Evolutionary conservation across 2,797 vertebrate species (phyloP).

Genomic region (Diglossa cyanea): DNA sequence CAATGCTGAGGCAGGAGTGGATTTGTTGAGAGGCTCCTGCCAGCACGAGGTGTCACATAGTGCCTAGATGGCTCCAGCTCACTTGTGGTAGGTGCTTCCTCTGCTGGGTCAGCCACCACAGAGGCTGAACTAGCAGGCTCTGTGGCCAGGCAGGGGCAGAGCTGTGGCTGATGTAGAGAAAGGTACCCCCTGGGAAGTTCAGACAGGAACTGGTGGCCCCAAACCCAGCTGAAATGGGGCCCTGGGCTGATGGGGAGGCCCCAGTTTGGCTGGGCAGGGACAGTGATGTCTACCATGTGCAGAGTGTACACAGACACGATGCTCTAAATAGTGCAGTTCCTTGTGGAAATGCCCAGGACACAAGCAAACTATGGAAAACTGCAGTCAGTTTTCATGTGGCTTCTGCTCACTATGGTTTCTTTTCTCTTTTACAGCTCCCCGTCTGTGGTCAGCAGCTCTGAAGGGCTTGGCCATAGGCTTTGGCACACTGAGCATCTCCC

Average conservation of each 20-base stretch:
- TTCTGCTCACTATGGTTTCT: not conserved
- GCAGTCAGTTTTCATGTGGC: not conserved
- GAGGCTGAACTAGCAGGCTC: not conserved
- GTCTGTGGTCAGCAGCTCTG: not conserved
- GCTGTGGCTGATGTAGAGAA: not conserved
- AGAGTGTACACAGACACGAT: not conserved
- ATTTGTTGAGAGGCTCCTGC: not conserved
- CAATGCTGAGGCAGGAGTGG: not conserved
- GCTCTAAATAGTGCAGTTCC: not conserved
- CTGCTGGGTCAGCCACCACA: not conserved
- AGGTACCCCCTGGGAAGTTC: not conserved
- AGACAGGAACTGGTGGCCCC: not conserved
- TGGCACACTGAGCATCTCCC: conserved; percentile 2
- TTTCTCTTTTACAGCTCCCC: not conserved
- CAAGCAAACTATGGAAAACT: not conserved
- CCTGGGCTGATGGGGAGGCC: not conserved
- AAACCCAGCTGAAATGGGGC: not conserved
- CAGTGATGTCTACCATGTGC: not conserved
- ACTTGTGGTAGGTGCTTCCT: not conserved
- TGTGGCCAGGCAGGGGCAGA: not conserved
- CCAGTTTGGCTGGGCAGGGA: not conserved
- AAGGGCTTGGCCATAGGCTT: not conserved
- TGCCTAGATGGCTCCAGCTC: not conserved
- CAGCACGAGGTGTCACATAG: accelerated
- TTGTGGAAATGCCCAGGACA: not conserved